These are phyloP conservation scores for Lagocephalus sceleratus DNA, from an alignment of 2,797 vertebrate species.

Conservation along the genomic window DNA sequence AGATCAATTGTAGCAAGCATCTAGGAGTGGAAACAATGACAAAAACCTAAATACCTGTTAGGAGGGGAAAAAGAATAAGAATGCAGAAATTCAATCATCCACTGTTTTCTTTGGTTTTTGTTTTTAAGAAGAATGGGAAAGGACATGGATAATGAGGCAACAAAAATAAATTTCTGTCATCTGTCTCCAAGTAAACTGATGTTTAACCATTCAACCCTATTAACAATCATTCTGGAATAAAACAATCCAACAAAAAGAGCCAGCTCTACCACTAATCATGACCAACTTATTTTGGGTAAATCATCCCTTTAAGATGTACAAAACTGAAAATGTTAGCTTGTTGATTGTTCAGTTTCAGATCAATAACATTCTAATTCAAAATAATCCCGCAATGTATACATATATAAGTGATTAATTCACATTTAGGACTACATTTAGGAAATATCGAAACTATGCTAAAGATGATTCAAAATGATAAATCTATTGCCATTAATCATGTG, in stretches of 20 bases:
- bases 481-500: too few relatives aligned
- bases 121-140: slow-evolving; percentile 21
- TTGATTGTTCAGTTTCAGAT: not conserved
- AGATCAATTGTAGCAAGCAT: slow-evolving; percentile 41
- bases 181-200: not conserved
- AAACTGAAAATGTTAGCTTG: not conserved
- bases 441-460: not conserved
- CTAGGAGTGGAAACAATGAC: slow-evolving; percentile 27
- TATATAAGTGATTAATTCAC: not conserved
- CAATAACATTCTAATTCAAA: slow-evolving; percentile 11
- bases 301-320: not conserved
- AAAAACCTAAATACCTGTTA: slow-evolving; percentile 44
- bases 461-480: too few relatives aligned
- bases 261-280: too few relatives aligned
- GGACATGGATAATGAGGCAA: slow-evolving; percentile 19
- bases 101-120: slow-evolving; percentile 32
- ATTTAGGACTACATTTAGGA: not conserved
- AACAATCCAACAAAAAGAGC: too few relatives aligned
- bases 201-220: not conserved
- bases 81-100: slow-evolving; percentile 40
- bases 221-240: too few relatives aligned
- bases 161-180: slow-evolving; percentile 13
- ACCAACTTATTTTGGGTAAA: too few relatives aligned
- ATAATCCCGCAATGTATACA: not conserved
- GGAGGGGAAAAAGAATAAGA: slow-evolving; percentile 52